These are phyloP conservation scores for Tringa solitaria DNA, from an alignment of 2,113 vertebrate species.

Conservation along the genomic window DNA sequence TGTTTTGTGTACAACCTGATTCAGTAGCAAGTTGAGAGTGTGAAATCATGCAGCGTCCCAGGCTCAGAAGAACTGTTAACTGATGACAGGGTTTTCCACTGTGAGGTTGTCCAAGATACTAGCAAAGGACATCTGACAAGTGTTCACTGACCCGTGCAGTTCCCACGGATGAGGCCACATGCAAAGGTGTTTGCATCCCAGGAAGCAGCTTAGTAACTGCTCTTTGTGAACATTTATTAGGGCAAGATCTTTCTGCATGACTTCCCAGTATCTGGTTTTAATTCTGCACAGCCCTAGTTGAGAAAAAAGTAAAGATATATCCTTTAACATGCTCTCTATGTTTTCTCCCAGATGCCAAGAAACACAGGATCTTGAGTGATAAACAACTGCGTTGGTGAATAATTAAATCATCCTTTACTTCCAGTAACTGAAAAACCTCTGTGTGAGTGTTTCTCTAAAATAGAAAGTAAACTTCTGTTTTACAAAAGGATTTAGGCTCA, in stretches of 20 bases:
- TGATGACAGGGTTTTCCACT: neutral
- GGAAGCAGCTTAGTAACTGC: neutral
- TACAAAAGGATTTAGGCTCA: neutral
- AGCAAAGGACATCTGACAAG: neutral
- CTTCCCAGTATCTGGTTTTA: neutral
- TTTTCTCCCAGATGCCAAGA: slow-evolving; percentile 8
- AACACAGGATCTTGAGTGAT: neutral
- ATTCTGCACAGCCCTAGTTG: neutral
- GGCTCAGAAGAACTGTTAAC: neutral
- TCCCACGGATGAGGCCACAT: neutral
- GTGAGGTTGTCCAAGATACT: neutral
- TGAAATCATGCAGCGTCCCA: neutral
- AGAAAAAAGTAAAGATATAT: neutral
- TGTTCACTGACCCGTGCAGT: neutral
- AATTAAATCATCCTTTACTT: neutral
- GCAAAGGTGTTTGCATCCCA: neutral
- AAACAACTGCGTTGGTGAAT: neutral
- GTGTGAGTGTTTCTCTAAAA: neutral
- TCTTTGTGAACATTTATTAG: neutral
- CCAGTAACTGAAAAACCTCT: neutral
- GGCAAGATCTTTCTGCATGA: neutral
- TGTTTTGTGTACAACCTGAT: neutral
- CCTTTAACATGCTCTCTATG: neutral
- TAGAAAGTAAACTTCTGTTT: neutral
- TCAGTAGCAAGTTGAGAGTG: neutral